phyloP scores from a whole-genome alignment of 2,113 vertebrate species.

The Tympanuchus pallidicinctus region DNA sequence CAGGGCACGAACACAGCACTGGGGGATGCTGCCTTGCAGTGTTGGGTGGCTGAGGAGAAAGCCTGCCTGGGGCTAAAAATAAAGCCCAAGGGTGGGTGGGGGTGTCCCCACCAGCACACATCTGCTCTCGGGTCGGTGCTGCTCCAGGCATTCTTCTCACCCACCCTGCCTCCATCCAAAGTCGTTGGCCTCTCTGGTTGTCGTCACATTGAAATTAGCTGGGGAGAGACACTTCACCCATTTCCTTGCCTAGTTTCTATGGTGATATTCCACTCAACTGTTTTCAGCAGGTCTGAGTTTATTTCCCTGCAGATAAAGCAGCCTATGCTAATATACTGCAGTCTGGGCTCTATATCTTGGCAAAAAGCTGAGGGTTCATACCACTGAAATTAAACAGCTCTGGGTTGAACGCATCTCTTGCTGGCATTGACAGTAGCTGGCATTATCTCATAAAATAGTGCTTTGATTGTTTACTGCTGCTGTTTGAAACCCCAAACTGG shows the following conservation, averaged over 20 bases:
- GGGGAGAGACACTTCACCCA: slow-evolving; percentile 54
- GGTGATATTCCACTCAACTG: slow-evolving; percentile 73
- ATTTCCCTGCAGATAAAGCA: slow-evolving; percentile 71
- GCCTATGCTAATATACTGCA: slow-evolving; percentile 18
- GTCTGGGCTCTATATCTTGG: slow-evolving; percentile 26
- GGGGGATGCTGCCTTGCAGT: neutral
- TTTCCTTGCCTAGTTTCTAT: slow-evolving; percentile 81
- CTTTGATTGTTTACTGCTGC: neutral
- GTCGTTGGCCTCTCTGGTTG: slow-evolving; percentile 11
- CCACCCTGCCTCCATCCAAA: neutral
- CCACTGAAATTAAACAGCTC: neutral
- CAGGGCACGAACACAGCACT: neutral
- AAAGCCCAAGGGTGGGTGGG: neutral
- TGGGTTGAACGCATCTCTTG: neutral
- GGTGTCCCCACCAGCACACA: neutral
- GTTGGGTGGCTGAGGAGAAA: slow-evolving; percentile 7
- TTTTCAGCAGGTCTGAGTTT: slow-evolving; percentile 68
- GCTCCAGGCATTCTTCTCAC: neutral
- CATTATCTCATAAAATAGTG: neutral
- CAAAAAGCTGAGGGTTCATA: neutral
- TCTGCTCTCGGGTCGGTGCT: neutral
- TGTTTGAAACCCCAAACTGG: neutral
- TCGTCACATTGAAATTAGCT: slow-evolving; percentile 65
- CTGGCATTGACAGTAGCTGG: neutral
- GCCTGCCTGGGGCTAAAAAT: neutral